Percentiles rank a stretch among this genome's conserved stretches.
Evolutionary conservation across 2,888 invertebrate species (phyloP).

Genomic region (Nephrocerus scutellatus): DNA sequence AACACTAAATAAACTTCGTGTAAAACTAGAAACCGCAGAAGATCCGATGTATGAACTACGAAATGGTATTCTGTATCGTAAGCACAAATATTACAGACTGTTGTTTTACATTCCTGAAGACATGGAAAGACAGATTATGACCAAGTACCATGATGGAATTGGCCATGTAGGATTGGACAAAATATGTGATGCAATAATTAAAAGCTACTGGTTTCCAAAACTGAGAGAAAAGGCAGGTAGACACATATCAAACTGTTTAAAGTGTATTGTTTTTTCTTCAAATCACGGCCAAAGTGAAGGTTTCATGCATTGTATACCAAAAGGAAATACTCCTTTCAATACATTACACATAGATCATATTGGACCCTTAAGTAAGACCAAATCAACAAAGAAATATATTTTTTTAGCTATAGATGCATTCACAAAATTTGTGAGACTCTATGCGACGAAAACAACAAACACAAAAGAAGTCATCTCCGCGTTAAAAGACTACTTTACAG

Average conservation of each 20-base stretch:
- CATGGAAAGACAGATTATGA: background rate
- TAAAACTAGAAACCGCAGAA: background rate
- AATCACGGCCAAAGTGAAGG: background rate
- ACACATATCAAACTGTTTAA: background rate
- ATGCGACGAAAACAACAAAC: too few relatives aligned
- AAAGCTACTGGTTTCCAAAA: background rate
- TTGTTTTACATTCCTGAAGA: background rate
- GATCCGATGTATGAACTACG: too few relatives aligned
- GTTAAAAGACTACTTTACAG: too few relatives aligned
- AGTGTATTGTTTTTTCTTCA: background rate
- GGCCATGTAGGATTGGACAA: background rate
- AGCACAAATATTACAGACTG: too few relatives aligned
- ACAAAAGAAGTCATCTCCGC: too few relatives aligned
- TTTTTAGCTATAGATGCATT: too few relatives aligned
- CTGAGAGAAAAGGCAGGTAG: background rate
- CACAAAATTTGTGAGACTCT: too few relatives aligned
- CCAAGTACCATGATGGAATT: background rate
- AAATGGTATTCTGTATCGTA: too few relatives aligned
- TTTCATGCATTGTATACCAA: background rate
- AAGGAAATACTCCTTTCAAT: background rate
- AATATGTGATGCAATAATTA: background rate
- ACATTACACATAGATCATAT: background rate
- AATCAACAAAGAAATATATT: too few relatives aligned
- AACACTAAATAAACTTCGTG: background rate
- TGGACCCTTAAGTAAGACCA: background rate